Base-by-base conservation (phyloP, 2,888 invertebrate genomes). In the Drosophila antonietae region DNA sequence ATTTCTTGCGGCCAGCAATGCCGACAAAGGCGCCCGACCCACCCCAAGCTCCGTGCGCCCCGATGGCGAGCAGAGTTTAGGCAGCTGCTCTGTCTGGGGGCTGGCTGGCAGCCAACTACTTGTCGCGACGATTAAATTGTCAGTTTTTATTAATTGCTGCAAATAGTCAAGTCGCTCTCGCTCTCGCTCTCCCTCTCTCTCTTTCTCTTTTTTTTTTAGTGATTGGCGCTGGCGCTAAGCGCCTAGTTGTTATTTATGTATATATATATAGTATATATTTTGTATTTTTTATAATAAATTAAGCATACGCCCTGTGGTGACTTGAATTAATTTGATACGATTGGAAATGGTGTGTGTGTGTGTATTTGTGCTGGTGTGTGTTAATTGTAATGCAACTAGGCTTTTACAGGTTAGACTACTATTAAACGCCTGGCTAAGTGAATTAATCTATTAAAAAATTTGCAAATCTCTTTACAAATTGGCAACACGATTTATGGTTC, bases 121-220 rank as follows among this genome's bases (percentile, higher is more conserved):
- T 90, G 88, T 90, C 89, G 81, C 82, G 83, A 80, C 86, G 90
- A 91, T 91, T 91, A 91, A 84, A 91, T 91, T 91, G 90, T 91
- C 90, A 91, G 90, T 83, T 87, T 88, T 90, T 91, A 91, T 91
- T 91, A 91, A 91, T 91, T 90, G 89, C 90, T 86, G 86, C 86
- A 83, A 87, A 87, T 90, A 87, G 78, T 72, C 74, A 73, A 75
- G 77, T 77, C 69, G 52, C 78, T 74, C 68, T 68, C 77, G 10
- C 62, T n/a, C 49, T 53, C 60, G 0, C 57, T 43, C 47, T 66
- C 69, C 53, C 62, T 6, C 52, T 47, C 63, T 2, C 55, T 39
- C 53, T 65, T 73, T 60, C 81, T 69, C 51, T 41, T 67, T 78
- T 71, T 51, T 41, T 67, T 31, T 6, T 44, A 35, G 46, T 20